Evolutionary conservation across 2,797 vertebrate genomes (phyloP).

Genomic region (Tauraco hartlaubi): DNA sequence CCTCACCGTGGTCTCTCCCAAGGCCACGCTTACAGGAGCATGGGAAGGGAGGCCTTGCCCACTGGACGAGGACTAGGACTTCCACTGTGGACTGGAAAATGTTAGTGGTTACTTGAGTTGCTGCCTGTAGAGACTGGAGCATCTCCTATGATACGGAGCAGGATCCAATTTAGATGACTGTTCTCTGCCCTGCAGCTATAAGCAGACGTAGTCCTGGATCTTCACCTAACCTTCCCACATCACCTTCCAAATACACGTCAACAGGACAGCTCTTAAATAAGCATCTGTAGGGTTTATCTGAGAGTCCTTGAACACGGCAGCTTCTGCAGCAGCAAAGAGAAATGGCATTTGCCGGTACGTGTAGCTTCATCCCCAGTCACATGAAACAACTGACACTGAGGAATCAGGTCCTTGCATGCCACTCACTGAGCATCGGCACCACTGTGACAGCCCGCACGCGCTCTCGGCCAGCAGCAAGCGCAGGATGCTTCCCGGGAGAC

Average conservation of each 20-base stretch:
- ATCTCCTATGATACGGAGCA: not conserved
- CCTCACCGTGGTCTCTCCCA: not conserved
- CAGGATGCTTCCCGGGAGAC: not conserved
- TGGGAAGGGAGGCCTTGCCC: not conserved
- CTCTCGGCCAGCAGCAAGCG: not conserved
- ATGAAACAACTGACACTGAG: not conserved
- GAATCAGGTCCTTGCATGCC: accelerated
- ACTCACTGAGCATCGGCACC: not conserved
- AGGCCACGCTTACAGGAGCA: not conserved
- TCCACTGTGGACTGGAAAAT: not conserved
- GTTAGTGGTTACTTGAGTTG: not conserved
- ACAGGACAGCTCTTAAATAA: not conserved
- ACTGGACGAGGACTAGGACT: not conserved
- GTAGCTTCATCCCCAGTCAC: not conserved
- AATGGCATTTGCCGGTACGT: not conserved
- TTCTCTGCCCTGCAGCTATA: not conserved
- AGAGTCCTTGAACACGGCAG: not conserved
- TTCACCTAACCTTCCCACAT: not conserved
- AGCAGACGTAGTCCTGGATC: not conserved
- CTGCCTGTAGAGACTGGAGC: accelerated
- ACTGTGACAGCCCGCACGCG: accelerated
- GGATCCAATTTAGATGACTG: not conserved
- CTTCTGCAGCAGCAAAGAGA: not conserved
- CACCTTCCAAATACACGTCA: not conserved
- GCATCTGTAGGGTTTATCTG: not conserved